These are phyloP conservation scores for Drosophila fulvimacula DNA, from an alignment of 2,888 invertebrate species.

Conservation along the genomic window DNA sequence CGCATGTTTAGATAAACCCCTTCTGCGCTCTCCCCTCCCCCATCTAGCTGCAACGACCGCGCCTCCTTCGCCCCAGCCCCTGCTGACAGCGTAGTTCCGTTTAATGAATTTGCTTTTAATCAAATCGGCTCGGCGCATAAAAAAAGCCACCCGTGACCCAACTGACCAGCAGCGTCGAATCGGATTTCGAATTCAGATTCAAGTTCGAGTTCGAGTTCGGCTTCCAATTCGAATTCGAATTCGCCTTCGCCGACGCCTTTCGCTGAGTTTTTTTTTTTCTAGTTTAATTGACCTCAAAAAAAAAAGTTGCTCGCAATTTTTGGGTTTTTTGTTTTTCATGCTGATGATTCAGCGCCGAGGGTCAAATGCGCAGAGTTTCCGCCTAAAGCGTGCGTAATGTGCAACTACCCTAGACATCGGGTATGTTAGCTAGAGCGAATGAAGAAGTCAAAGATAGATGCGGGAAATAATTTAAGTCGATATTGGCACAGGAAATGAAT, in stretches of 20 bases:
- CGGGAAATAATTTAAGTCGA: too few species aligned
- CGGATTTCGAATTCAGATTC: slow-evolving; percentile 8
- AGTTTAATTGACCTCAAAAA: slow-evolving; percentile 46
- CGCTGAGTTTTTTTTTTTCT: slow-evolving; percentile 50
- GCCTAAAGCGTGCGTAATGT: slow-evolving; percentile 37
- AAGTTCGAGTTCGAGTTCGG: slow-evolving; percentile 45
- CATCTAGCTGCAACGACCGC: neutral
- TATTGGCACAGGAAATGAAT: neutral
- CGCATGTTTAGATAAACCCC: slow-evolving; percentile 55
- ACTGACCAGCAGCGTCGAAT: slow-evolving; percentile 27
- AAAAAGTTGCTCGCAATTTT: slow-evolving; percentile 23
- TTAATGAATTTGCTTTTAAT: slow-evolving; percentile 65
- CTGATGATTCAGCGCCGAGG: slow-evolving; percentile 61
- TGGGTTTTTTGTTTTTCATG: slow-evolving; percentile 26
- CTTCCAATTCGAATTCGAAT: slow-evolving; percentile 23
- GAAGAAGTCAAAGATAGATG: accelerated
- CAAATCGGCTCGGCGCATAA: slow-evolving; percentile 33
- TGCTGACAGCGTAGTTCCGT: slow-evolving; percentile 57
- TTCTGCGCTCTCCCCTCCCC: too few species aligned
- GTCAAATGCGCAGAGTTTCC: slow-evolving; percentile 64
- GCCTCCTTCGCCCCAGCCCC: neutral
- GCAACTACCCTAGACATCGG: slow-evolving; percentile 18
- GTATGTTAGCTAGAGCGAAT: neutral
- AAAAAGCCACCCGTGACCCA: slow-evolving; percentile 47
- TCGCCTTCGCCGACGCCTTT: slow-evolving; percentile 56